Evolutionary conservation across 1,140 invertebrate genomes (phyloP).

Genomic region (Metopolophium dirhodum): DNA sequence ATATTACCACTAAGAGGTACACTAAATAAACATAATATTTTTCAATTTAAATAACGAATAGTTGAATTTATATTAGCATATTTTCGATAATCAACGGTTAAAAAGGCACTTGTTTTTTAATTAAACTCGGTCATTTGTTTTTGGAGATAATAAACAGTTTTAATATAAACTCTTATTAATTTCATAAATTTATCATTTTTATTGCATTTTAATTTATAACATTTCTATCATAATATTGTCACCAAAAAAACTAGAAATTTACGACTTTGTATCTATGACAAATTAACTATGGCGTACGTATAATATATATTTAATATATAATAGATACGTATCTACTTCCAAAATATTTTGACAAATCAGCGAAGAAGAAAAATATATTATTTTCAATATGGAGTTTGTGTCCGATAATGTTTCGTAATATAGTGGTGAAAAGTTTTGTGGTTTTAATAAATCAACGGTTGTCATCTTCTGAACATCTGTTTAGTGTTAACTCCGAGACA

Average conservation of each 20-base stretch:
- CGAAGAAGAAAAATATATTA: background rate
- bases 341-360: background rate
- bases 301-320: too few relatives aligned
- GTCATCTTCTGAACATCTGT: conserved; percentile 28
- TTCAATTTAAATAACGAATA: background rate
- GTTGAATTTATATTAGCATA: background rate
- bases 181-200: background rate
- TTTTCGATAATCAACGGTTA: conserved; percentile 12
- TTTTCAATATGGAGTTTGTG: background rate
- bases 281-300: background rate
- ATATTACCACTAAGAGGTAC: background rate
- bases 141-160: background rate
- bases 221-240: background rate
- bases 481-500: background rate
- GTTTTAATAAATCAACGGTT: conserved; percentile 41
- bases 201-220: background rate
- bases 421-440: background rate
- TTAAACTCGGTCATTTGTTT: background rate
- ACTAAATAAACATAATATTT: conserved; percentile 4
- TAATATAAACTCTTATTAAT: background rate
- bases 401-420: background rate
- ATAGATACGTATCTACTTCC: background rate
- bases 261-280: background rate
- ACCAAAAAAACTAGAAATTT: background rate
- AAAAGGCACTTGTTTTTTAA: background rate